Evolutionary conservation across 2,888 invertebrate genomes (phyloP).

Genomic region (Leptinotarsa peninsularis): DNA sequence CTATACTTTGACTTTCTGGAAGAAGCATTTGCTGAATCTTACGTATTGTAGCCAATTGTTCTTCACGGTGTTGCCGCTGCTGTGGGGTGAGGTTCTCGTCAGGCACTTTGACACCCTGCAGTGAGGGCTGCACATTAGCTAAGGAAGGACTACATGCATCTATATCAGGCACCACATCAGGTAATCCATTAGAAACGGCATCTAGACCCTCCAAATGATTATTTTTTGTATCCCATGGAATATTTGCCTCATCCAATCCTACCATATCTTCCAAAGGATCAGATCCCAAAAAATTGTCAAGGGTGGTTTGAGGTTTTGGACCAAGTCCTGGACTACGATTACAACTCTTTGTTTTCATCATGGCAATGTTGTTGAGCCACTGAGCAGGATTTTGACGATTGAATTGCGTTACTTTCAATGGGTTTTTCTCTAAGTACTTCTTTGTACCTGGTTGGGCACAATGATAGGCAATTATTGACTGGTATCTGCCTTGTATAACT

Average conservation of each 20-base stretch:
- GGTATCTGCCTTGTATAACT: slow-evolving; percentile 88
- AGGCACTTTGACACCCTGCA: slow-evolving; percentile 87
- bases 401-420: slow-evolving; percentile 86
- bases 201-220: slow-evolving; percentile 64
- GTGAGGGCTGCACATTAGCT: slow-evolving; percentile 71
- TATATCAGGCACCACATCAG: slow-evolving; percentile 64
- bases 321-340: slow-evolving; percentile 69
- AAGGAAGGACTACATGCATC: slow-evolving; percentile 69
- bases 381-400: slow-evolving; percentile 85
- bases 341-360: slow-evolving; percentile 79
- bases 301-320: slow-evolving; percentile 58
- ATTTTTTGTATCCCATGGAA: slow-evolving; percentile 69
- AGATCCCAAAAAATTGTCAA: slow-evolving; percentile 64
- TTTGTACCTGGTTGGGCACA: slow-evolving; percentile 96
- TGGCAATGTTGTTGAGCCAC: slow-evolving; percentile 82
- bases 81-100: slow-evolving; percentile 97
- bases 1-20: slow-evolving; percentile 76
- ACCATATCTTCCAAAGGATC: slow-evolving; percentile 67
- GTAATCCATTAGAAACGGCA: slow-evolving; percentile 64
- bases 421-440: slow-evolving; percentile 94
- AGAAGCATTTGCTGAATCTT: slow-evolving; percentile 95
- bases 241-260: slow-evolving; percentile 64
- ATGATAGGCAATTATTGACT: slow-evolving; percentile 94
- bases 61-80: slow-evolving; percentile 93
- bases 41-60: slow-evolving; percentile 88